Percentiles rank a stretch among this genome's conserved stretches.
These are phyloP conservation scores for Saiga tatarica DNA, from an alignment of 2,113 vertebrate species.

Conservation along the genomic window DNA sequence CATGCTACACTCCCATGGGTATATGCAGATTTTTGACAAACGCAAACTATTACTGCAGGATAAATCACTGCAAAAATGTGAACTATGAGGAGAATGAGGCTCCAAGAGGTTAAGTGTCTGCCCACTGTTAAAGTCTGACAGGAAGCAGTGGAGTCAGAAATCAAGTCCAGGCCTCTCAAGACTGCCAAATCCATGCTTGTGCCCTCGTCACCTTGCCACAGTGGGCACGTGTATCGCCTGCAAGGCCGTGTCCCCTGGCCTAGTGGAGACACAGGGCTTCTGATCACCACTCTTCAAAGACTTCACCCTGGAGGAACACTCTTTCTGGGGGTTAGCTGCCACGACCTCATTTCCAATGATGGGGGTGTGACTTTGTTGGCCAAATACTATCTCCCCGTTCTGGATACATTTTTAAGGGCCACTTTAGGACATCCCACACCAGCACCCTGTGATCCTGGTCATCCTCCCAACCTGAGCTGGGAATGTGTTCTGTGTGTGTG, in stretches of 20 bases:
- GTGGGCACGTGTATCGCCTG: fast-evolving
- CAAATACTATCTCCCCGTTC: neutral
- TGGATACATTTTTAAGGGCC: neutral
- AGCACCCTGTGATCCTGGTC: neutral
- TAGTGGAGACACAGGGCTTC: neutral
- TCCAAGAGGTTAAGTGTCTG: neutral
- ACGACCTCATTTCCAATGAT: neutral
- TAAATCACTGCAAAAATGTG: neutral
- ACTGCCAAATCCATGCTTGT: neutral
- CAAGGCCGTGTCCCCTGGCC: neutral
- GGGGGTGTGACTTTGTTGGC: neutral
- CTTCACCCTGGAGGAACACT: neutral
- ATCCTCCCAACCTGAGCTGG: neutral
- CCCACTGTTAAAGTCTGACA: neutral
- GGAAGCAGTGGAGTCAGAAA: neutral
- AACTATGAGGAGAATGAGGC: neutral
- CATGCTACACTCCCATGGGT: neutral
- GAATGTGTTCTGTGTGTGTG: neutral
- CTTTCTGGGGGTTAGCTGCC: neutral
- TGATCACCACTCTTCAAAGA: too few relatives aligned
- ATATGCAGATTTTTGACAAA: neutral
- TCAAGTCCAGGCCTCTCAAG: neutral
- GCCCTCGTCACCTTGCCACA: neutral
- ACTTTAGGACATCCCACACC: neutral
- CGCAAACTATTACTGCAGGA: neutral